Base-by-base conservation (phyloP, 2,113 vertebrate species). In the Procavia capensis region DNA sequence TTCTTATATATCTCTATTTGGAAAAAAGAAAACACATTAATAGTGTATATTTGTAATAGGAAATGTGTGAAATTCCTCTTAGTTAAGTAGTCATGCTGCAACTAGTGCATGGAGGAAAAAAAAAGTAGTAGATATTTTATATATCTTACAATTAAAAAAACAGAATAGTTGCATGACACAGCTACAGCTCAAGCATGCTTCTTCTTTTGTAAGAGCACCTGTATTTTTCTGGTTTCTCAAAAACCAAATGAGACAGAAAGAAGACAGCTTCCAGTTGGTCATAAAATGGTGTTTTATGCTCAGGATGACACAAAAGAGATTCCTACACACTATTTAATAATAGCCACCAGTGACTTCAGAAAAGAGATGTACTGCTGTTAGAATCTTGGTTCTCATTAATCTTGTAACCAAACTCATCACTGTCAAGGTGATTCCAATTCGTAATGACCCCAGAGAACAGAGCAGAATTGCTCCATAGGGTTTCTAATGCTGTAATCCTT, bases 331-430 rank as follows among this genome's bases (percentile, higher is more conserved):
- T 17, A 85, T 63, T 85, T 78, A 87, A 63, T 78, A 87, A 63
- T 29, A 81, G 39, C 10, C 41, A 87, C 13, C 34, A 87, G 36
- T n/a, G 80, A 54, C 31, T 88, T 90, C 45, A 85, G 50, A 93
- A 95, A 91, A 84, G 59, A 84, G 64, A 83, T 43, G 6, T 5
- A 34, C 43, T 41, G 19, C 54, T 96, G 4, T 90, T 85, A 78
- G 19, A 87, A 87, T 24, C 20, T 78, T 88, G 14, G 34, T 80
- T 95, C 63, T 97, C 80, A 76, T 93, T 84, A 91, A 91, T 90
- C 61, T 95, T 68, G 93, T 22, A 39, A 39, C 2, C 66, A 72
- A 39, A 72, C 14, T 34, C 2, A 17, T 34, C 16, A 31, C 25
- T 9, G 16, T 59, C 16, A 17, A 70, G 66, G n/a, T 7, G 4